phyloP scores from a whole-genome alignment of 2,113 vertebrate species.

The Scomber colias region DNA sequence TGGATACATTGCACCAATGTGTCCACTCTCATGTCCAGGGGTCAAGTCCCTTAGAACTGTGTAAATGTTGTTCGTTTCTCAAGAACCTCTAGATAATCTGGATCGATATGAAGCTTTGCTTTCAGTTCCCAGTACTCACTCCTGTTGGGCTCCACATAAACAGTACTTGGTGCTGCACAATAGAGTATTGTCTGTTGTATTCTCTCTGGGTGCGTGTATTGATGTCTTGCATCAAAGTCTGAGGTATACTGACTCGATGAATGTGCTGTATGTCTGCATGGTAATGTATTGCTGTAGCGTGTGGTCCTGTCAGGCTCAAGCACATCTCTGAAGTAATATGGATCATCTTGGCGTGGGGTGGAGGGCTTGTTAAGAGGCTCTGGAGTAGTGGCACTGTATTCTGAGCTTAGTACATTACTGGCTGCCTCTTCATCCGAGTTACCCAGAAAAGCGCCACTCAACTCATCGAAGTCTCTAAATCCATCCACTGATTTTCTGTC shows the following conservation, averaged over 20 bases:
- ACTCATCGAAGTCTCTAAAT: conserved; percentile 94
- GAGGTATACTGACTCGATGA: conserved; percentile 90
- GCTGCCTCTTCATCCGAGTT: conserved; percentile 89
- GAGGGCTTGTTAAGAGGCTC: conserved; percentile 90
- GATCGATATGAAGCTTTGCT: conserved; percentile 97
- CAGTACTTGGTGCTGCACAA: conserved; percentile 91
- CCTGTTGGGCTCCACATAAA: conserved; percentile 94
- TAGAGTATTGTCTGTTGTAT: conserved; percentile 94
- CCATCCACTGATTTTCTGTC: conserved; percentile 90
- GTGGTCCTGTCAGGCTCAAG: conserved; percentile 91
- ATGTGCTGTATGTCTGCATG: conserved; percentile 90
- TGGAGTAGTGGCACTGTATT: conserved; percentile 92
- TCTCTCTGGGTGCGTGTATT: conserved; percentile 91
- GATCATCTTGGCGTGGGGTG: conserved; percentile 89
- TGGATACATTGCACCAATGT: conserved; percentile 12
- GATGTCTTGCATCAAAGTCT: conserved; percentile 92
- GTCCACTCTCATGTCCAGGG: conserved; percentile 6
- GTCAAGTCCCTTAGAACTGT: conserved; percentile 89
- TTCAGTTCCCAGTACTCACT: conserved; percentile 98
- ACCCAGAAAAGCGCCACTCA: conserved; percentile 90
- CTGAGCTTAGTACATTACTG: conserved; percentile 89
- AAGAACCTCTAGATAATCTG: conserved; percentile 99
- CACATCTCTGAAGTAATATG: conserved; percentile 92
- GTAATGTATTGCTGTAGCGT: conserved; percentile 87
- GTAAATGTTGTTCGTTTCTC: conserved; percentile 99